Percentiles rank a stretch among this genome's conserved stretches.
These are phyloP conservation scores for Acleris emargana DNA, from an alignment of 2,888 invertebrate genomes.

Conservation along the genomic window DNA sequence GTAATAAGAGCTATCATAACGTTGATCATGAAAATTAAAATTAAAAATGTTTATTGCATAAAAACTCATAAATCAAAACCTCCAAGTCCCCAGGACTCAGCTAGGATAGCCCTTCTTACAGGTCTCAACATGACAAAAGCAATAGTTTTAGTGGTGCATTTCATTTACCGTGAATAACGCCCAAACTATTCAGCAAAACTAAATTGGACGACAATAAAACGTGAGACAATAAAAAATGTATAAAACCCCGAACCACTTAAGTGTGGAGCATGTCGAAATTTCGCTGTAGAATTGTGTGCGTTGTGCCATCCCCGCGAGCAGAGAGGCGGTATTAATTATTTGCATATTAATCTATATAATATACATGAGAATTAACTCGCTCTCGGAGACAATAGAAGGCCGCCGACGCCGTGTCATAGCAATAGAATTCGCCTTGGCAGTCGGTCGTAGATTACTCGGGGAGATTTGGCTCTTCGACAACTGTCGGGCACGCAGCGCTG, in stretches of 20 bases:
- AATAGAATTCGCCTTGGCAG: constrained; percentile 77
- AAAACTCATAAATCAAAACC: no score
- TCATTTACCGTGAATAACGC: constrained; percentile 12
- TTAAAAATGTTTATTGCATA: no score
- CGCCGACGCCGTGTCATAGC: constrained; percentile 69
- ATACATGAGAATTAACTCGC: constrained; percentile 56
- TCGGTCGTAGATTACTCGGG: constrained; percentile 59
- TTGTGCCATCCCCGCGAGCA: constrained; percentile 9
- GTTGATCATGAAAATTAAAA: no score
- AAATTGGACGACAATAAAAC: constrained; percentile 28
- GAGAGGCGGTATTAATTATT: constrained; percentile 32
- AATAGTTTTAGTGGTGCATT: neutral
- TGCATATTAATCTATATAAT: constrained; percentile 28
- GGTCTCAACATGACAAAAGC: no score
- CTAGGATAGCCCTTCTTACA: no score
- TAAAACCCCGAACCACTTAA: constrained; percentile 26
- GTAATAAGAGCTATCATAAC: neutral
- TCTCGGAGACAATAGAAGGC: constrained; percentile 76
- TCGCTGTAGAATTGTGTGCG: constrained; percentile 19
- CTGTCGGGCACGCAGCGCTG: constrained; percentile 47
- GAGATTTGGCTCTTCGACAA: constrained; percentile 72
- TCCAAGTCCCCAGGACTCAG: no score
- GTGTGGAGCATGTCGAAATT: constrained; percentile 18
- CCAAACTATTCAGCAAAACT: constrained; percentile 19
- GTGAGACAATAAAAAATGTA: constrained; percentile 20